Conservation (phyloP, 2,888 invertebrate species). For the Alentia gelatinosa region DNA sequence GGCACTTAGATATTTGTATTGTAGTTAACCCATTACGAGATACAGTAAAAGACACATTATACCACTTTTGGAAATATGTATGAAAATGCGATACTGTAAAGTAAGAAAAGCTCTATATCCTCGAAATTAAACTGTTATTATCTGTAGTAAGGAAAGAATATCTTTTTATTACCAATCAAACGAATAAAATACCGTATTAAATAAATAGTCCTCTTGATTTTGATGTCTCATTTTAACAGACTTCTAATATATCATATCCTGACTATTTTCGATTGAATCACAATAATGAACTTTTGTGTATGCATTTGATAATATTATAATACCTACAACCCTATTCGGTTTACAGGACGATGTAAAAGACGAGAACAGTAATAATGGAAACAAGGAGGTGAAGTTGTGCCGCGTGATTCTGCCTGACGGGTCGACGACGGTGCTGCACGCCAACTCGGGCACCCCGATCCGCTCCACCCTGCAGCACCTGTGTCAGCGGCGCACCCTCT, state of each 20-base stretch:
- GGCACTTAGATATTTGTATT: neutral
- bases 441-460: conserved; percentile 88
- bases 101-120: too few relatives aligned
- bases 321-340: too few relatives aligned
- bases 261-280: too few relatives aligned
- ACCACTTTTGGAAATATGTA: too few relatives aligned
- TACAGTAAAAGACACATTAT: neutral
- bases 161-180: neutral
- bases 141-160: too few relatives aligned
- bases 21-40: neutral
- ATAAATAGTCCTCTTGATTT: neutral
- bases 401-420: conserved; percentile 92
- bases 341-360: conserved; percentile 29
- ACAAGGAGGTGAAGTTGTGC: conserved; percentile 56
- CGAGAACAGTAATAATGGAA: conserved; percentile 44
- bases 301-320: too few relatives aligned
- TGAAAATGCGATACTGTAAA: too few relatives aligned
- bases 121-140: too few relatives aligned
- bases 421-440: conserved; percentile 94
- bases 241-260: too few relatives aligned
- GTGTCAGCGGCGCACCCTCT: conserved; percentile 90
- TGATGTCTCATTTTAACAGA: too few relatives aligned
- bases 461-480: conserved; percentile 89
- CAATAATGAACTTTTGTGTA: too few relatives aligned
- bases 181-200: neutral